Conservation (phyloP, 2,888 invertebrate genomes). For the Spatulosminthurus flaviceps region DNA sequence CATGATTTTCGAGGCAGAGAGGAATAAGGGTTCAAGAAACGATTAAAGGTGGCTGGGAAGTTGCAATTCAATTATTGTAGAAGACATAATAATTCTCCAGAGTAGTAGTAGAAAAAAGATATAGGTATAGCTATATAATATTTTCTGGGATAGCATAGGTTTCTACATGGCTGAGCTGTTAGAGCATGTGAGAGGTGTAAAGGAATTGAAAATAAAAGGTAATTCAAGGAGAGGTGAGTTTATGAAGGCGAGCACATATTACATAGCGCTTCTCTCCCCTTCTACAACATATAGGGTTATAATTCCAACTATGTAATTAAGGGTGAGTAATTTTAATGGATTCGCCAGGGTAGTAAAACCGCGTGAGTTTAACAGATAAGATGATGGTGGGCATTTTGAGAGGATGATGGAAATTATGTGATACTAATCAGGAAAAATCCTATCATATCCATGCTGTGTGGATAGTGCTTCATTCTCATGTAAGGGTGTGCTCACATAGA, state of each 20-base stretch:
- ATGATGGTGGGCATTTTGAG: background rate
- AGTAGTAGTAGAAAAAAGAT: too few species aligned
- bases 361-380: constrained; percentile 15
- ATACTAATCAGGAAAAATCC: constrained; percentile 6
- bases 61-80: constrained; percentile 5
- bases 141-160: background rate
- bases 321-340: constrained; percentile 32
- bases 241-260: background rate
- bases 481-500: too few species aligned
- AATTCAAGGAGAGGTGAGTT: background rate
- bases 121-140: too few species aligned
- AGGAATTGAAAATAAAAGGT: background rate
- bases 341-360: constrained; percentile 33
- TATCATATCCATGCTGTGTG: background rate
- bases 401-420: constrained; percentile 2
- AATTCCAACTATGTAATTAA: constrained; percentile 26
- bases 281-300: constrained; percentile 23
- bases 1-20: constrained; percentile 11
- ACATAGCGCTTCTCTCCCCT: too few species aligned
- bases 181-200: background rate
- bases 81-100: constrained; percentile 18
- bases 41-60: background rate
- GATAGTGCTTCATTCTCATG: too few species aligned
- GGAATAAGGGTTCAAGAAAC: background rate
- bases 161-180: too few species aligned